Percentiles rank a stretch among this genome's conserved stretches.
Conservation (phyloP, 2,797 vertebrate genomes). For the Esox lucius region DNA sequence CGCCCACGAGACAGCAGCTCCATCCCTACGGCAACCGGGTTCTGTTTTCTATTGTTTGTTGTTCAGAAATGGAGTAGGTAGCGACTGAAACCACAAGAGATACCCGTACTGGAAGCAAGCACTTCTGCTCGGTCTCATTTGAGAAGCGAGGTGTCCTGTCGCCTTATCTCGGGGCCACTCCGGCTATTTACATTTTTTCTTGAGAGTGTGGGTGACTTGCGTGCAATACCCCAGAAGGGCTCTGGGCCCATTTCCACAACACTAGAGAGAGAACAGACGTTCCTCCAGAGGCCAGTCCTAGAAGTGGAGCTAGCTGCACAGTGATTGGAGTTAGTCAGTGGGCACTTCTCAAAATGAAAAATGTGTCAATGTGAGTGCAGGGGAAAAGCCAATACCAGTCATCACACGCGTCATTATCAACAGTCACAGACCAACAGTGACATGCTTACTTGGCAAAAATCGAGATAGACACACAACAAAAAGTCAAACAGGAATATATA, state of each 20-base stretch:
- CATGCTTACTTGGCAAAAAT: too few species aligned
- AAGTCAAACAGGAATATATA: too few species aligned
- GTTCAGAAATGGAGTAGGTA: slow-evolving; percentile 61
- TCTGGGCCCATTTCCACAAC: background rate
- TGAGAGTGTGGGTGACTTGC: background rate
- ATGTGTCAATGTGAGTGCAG: background rate
- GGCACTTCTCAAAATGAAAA: background rate
- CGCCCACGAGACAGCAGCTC: slow-evolving; percentile 48
- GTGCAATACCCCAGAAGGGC: background rate
- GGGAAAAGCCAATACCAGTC: too few species aligned
- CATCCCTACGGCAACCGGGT: slow-evolving; percentile 50
- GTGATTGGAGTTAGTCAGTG: background rate
- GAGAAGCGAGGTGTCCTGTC: background rate
- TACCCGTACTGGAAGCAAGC: background rate
- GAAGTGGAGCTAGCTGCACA: background rate
- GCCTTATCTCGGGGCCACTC: background rate
- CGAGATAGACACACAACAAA: too few species aligned
- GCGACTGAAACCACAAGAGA: slow-evolving; percentile 33
- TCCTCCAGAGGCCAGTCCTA: background rate
- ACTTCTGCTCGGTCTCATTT: background rate
- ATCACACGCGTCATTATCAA: too few species aligned
- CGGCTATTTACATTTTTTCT: background rate
- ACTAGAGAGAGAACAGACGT: background rate
- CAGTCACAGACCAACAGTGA: too few species aligned
- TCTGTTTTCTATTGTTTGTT: slow-evolving; percentile 70